Percentiles rank a stretch among this genome's conserved stretches.
phyloP scores from a whole-genome alignment of 2,888 invertebrate species.

The Cantharis nigra region DNA sequence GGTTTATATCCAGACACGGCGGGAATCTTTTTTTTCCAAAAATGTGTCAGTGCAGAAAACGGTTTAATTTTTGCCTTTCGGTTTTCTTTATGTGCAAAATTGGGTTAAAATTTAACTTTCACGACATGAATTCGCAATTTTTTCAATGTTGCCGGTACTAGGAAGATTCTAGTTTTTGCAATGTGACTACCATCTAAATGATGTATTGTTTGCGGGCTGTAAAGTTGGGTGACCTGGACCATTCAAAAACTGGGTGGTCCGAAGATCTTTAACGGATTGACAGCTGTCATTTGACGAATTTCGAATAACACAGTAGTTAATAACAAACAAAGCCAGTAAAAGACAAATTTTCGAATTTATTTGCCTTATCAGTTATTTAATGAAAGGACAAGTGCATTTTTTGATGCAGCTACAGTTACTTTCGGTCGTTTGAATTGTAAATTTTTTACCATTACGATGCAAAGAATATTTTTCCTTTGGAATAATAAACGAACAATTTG shows the following conservation, averaged over 20 bases:
- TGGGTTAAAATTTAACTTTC: background rate
- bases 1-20: background rate
- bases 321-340: background rate
- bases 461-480: background rate
- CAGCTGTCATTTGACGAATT: slow-evolving; percentile 35
- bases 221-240: slow-evolving; percentile 29
- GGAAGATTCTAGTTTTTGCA: slow-evolving; percentile 25
- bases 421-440: background rate
- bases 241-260: slow-evolving; percentile 34
- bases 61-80: background rate
- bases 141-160: background rate
- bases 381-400: background rate
- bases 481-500: slow-evolving; percentile 18
- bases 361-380: slow-evolving; percentile 1
- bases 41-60: background rate
- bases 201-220: slow-evolving; percentile 34
- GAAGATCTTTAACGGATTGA: slow-evolving; percentile 32
- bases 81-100: background rate
- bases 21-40: background rate
- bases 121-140: background rate
- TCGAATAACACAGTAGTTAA: slow-evolving; percentile 6
- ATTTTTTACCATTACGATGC: slow-evolving; percentile 7
- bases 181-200: slow-evolving; percentile 25
- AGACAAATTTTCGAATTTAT: slow-evolving; percentile 6
- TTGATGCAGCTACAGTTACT: slow-evolving; percentile 3